A percentile compares a stretch with the other conserved stretches of the same genome.
Evolutionary conservation across 2,888 invertebrate genomes (phyloP).

Genomic region (Fissipunctia ypsillon): DNA sequence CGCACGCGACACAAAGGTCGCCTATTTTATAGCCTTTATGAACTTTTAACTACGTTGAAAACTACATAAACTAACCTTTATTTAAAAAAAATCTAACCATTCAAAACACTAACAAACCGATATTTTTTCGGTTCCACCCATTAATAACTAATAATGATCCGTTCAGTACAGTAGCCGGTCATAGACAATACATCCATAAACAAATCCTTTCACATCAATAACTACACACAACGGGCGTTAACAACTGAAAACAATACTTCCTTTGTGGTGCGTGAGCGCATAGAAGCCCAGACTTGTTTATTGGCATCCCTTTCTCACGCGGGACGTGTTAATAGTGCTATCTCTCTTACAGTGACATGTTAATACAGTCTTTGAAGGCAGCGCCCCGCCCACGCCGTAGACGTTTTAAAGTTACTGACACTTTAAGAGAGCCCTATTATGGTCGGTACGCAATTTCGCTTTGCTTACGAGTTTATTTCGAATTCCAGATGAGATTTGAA

Average conservation of each 20-base stretch:
- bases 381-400: conserved; percentile 75
- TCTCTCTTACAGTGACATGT: conserved; percentile 82
- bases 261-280: conserved; percentile 76
- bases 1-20: too few relatives aligned
- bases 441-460: conserved; percentile 59
- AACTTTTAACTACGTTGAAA: too few relatives aligned
- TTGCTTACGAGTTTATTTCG: conserved; percentile 61
- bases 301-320: conserved; percentile 68
- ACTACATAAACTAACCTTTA: background rate
- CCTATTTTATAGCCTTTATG: too few relatives aligned
- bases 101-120: conserved; percentile 21
- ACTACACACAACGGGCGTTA: conserved; percentile 78
- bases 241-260: conserved; percentile 79
- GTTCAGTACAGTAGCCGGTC: conserved; percentile 67
- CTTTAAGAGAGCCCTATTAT: conserved; percentile 58
- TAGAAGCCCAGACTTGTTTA: conserved; percentile 71
- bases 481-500: conserved; percentile 56
- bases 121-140: conserved; percentile 42
- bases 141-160: conserved; percentile 38
- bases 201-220: conserved; percentile 73
- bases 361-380: conserved; percentile 78
- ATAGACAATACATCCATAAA: conserved; percentile 73
- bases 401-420: conserved; percentile 45
- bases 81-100: conserved; percentile 1
- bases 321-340: conserved; percentile 64